A percentile compares a stretch with the other conserved stretches of the same genome.
Conservation (phyloP, 2,888 invertebrate species). For the Tachina grossa region DNA sequence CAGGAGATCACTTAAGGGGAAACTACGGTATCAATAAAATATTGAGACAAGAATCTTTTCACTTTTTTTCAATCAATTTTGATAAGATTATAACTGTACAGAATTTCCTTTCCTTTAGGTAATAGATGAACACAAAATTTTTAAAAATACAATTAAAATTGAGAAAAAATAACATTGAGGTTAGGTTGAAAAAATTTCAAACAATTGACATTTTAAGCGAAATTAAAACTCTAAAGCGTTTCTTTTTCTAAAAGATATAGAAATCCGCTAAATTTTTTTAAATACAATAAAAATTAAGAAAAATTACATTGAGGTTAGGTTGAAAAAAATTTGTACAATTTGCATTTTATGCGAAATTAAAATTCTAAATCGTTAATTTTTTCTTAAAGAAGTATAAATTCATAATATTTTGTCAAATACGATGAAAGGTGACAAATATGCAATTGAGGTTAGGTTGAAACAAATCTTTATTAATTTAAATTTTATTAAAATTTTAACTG, state of each 20-base stretch:
- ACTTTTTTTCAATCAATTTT: too few relatives aligned
- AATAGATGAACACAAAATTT: neutral
- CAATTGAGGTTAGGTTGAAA: slow-evolving; percentile 31
- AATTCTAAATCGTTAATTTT: neutral
- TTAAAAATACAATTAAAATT: neutral
- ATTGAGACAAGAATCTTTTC: too few relatives aligned
- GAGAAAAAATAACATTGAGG: slow-evolving; percentile 6
- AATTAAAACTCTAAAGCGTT: neutral
- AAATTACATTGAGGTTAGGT: slow-evolving; percentile 21
- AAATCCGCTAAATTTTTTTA: neutral
- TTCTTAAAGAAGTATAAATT: neutral
- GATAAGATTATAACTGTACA: too few relatives aligned
- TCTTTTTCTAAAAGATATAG: too few relatives aligned
- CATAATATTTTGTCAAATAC: neutral
- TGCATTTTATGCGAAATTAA: neutral
- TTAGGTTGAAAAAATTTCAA: slow-evolving; percentile 10
- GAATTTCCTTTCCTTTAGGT: too few relatives aligned
- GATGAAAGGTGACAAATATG: neutral
- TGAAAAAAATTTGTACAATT: neutral
- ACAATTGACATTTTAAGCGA: too few relatives aligned
- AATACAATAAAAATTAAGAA: neutral
- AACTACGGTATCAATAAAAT: too few relatives aligned
- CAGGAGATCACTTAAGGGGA: too few relatives aligned
- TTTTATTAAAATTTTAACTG: neutral
- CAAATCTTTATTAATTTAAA: neutral